Evolutionary conservation across 2,888 invertebrate genomes (phyloP).

Genomic region (Bombylius discolor): DNA sequence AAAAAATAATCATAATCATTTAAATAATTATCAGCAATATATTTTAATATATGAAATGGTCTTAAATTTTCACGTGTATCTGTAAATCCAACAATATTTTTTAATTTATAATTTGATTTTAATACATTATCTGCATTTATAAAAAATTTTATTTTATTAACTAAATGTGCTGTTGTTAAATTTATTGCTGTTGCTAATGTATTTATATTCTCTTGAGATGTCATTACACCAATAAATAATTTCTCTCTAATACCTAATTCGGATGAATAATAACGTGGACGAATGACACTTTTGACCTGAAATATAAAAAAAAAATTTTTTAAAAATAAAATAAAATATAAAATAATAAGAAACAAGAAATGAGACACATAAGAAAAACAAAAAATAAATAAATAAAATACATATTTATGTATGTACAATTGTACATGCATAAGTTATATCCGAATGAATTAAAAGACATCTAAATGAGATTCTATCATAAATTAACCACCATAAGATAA

Average conservation of each 20-base stretch:
- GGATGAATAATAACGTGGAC: conserved; percentile 88
- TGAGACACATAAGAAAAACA: not conserved
- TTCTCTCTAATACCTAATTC: conserved; percentile 88
- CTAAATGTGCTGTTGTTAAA: conserved; percentile 69
- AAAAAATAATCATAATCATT: conserved; percentile 90
- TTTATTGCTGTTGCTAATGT: conserved; percentile 73
- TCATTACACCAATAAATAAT: conserved; percentile 74
- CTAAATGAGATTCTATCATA: too few species aligned
- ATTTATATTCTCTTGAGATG: conserved; percentile 57
- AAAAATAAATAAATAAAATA: not conserved
- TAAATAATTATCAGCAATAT: conserved; percentile 75
- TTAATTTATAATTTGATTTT: conserved; percentile 43
- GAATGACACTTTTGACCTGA: conserved; percentile 48
- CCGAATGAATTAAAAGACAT: too few species aligned
- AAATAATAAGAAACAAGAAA: not conserved
- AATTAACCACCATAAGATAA: too few species aligned
- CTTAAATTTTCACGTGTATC: conserved; percentile 62
- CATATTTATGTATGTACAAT: too few species aligned
- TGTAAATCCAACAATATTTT: conserved; percentile 75
- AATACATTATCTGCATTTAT: conserved; percentile 45
- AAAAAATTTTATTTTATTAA: conserved; percentile 73
- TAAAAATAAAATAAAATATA: too few species aligned
- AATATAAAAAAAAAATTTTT: conserved; percentile 13
- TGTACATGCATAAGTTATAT: too few species aligned
- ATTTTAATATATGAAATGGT: conserved; percentile 80